Base-by-base conservation (phyloP, 30 jellyfish, hydroid and myxozoan genomes). In the Aurelia sp. region DNA sequence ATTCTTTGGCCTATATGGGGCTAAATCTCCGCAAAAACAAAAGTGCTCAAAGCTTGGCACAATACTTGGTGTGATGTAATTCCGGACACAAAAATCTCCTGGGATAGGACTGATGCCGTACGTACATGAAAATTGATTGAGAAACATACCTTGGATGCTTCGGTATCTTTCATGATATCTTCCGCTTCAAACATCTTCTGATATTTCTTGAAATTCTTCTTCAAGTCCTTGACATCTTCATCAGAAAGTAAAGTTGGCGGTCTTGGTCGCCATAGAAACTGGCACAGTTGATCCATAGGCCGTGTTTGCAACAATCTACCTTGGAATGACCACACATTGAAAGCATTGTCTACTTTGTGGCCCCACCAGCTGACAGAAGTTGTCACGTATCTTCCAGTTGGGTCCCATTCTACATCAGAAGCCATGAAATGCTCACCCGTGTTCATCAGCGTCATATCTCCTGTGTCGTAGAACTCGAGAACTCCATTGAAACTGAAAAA, bases 341-440 rank as follows among this genome's bases (percentile, higher is more conserved):
- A 96, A 17, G 97, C 98, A 52, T 87, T 90, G 88, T 96, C 99
- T 0, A 90, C 96, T 85, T 95, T 95, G 71, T 95, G 99, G 17
- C 98, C 97, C 99, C 99, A 95, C 99, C 99, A 95, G 51, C 98
- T 89, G 65, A 91, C 98, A 59, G 97, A 97, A 4, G 98, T 96
- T 64, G 97, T 87, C 2, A 96, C 88, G 53, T 87, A 96, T 58
- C 99, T 96, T 21, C 99, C 99, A 59, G 98, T 90, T 33, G 99
- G 97, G 82, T 96, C 99, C 99, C 99, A 96, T 44, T 90, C 97
- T 5, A 96, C 97, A 55, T 95, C 99, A 30, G 97, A 90, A 1
- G 99, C 99, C 99, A 95, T 95, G 91, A 80, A 95, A 64, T 95
- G 99, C 66, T 95, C 99, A 20, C 94, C 95, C 19, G 86, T 73